Evolutionary conservation across 1,140 invertebrate genomes (phyloP).

Genomic region (Sipha flava): DNA sequence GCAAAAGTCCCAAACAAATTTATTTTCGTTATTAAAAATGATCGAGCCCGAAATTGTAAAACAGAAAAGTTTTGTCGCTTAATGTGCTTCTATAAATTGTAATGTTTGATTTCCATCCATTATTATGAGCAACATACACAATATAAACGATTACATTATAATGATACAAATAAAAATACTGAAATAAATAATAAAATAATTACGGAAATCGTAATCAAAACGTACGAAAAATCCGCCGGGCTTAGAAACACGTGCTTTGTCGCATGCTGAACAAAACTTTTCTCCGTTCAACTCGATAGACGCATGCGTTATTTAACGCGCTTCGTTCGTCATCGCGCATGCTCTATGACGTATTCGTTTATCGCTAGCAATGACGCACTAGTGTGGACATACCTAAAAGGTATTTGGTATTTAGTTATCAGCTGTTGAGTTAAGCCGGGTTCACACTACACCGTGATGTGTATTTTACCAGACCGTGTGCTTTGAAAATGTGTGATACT

Average conservation of each 20-base stretch:
- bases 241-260: background rate
- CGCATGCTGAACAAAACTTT: background rate
- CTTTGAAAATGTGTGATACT: no score
- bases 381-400: background rate
- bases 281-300: background rate
- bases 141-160: background rate
- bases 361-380: background rate
- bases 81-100: no score
- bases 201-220: background rate
- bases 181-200: background rate
- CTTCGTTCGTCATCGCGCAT: background rate
- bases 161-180: background rate
- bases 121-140: no score
- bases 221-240: background rate
- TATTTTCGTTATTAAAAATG: no score
- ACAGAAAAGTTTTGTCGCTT: no score
- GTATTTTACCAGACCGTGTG: no score
- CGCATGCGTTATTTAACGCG: background rate
- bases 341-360: background rate
- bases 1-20: no score
- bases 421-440: no score
- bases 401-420: no score
- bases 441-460: no score
- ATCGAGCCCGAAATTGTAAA: no score
- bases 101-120: no score